Conservation (phyloP, 2,888 invertebrate genomes). For the Tachystola acroxantha region DNA sequence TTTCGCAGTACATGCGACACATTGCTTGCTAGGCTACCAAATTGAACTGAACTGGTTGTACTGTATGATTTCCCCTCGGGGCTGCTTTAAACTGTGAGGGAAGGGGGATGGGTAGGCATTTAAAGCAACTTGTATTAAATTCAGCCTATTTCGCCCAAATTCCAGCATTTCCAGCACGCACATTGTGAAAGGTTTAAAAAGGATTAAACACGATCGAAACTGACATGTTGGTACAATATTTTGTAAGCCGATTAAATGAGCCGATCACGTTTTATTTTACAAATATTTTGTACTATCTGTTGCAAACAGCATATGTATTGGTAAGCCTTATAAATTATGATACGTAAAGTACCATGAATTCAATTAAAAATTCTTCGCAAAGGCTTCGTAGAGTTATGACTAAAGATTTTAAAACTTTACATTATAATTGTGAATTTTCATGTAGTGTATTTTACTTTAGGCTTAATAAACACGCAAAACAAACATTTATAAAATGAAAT, state of each 20-base stretch:
- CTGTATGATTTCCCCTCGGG: no score
- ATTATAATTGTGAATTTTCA: no score
- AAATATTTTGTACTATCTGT: no score
- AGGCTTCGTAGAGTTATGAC: no score
- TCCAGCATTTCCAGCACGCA: slow-evolving; percentile 5
- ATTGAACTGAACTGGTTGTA: no score
- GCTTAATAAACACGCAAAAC: slow-evolving; percentile 20
- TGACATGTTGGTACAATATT: slow-evolving; percentile 9
- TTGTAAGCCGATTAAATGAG: slow-evolving; percentile 12
- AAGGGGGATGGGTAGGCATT: no score
- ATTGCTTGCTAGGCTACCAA: no score
- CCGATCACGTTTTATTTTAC: neutral
- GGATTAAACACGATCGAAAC: slow-evolving; percentile 17
- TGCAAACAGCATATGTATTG: neutral
- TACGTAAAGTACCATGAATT: neutral
- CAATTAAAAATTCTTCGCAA: slow-evolving; percentile 8
- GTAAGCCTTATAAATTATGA: neutral
- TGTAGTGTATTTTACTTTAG: no score
- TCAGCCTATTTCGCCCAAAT: neutral
- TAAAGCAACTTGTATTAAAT: no score
- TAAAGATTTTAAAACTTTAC: no score
- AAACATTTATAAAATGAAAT: slow-evolving; percentile 19
- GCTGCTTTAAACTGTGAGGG: no score
- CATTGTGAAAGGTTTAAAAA: slow-evolving; percentile 12
- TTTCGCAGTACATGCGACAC: no score